Evolutionary conservation across 1,140 invertebrate species (phyloP), one percentile per base, ranked within the genome.

Genomic region (Lasioglossum albipes): DNA sequence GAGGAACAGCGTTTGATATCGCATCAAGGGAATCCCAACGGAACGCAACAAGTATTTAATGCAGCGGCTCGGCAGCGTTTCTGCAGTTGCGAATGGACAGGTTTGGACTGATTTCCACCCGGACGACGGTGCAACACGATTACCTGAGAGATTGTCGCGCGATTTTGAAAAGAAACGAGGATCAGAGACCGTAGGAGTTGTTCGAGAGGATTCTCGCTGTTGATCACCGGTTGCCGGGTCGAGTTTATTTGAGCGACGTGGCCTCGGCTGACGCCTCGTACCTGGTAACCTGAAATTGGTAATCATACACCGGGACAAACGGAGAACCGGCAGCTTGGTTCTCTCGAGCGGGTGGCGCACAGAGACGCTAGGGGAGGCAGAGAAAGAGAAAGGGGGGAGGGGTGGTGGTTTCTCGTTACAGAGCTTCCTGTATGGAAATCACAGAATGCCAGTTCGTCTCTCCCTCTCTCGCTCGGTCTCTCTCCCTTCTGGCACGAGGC

Each of bases 401-500:
- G 49, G 62, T 64, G 86, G 82, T 86, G 90, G 90, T 91, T 89
- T 89, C 88, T 92, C 86, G 89, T 92, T 92, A 91, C 89, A 84
- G 85, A 83, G 90, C 88, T 93, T 93, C 92, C 92, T 93, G 91
- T 92, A 92, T 93, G 92, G 89, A 92, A 92, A 93, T 93, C 79
- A 88, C 70, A 67, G 85, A 84, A 82, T 83, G 82, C 82, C 83
- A 76, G 83, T 76, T 84, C 7, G 20, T 22, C 42, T 52, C 52
- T 16, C 65, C 31, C 10, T 16, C 61, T 41, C 45, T 27, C 2
- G 7, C 22, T 18, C 36, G 49, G n/a, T n/a, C 74, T 59, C 16
- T 18, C 42, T 54, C 52, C 18, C 52, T 54, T 87, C 83, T 82
- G 81, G 54, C 79, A 72, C 75, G 71, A 83, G 86, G 79, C 81